Evolutionary conservation across 2,113 vertebrate species (phyloP).

Genomic region (Tragelaphus scriptus): DNA sequence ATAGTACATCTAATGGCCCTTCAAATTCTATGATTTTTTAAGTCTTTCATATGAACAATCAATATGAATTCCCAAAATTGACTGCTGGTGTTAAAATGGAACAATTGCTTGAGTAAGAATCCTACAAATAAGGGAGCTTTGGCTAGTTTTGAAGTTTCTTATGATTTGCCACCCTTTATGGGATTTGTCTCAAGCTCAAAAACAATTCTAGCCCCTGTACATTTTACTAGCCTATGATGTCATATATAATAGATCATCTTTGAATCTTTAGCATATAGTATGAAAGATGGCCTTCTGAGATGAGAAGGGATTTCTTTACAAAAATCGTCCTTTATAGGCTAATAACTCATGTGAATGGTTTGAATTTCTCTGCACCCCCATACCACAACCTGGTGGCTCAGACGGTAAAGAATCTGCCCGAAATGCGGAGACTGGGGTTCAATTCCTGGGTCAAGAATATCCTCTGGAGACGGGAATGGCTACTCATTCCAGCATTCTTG

Average conservation of each 20-base stretch:
- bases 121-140: neutral
- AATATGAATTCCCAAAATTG: neutral
- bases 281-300: neutral
- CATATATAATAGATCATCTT: neutral
- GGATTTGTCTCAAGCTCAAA: neutral
- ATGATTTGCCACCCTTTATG: neutral
- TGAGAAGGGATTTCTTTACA: neutral
- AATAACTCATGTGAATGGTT: neutral
- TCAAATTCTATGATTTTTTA: neutral
- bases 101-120: neutral
- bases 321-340: neutral
- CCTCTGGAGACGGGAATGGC: neutral
- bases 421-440: neutral
- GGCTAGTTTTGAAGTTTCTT: slow-evolving; percentile 10
- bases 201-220: neutral
- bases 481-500: neutral
- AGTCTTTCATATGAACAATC: slow-evolving; percentile 13
- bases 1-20: neutral
- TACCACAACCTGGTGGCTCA: neutral
- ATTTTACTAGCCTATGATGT: neutral
- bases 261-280: neutral
- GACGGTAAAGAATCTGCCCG: neutral
- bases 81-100: neutral
- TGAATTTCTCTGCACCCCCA: neutral
- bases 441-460: neutral